A percentile compares a stretch with the other conserved stretches of the same genome.
These are phyloP conservation scores for Cephus cinctus DNA, from an alignment of 1,140 invertebrate genomes.

Conservation along the genomic window DNA sequence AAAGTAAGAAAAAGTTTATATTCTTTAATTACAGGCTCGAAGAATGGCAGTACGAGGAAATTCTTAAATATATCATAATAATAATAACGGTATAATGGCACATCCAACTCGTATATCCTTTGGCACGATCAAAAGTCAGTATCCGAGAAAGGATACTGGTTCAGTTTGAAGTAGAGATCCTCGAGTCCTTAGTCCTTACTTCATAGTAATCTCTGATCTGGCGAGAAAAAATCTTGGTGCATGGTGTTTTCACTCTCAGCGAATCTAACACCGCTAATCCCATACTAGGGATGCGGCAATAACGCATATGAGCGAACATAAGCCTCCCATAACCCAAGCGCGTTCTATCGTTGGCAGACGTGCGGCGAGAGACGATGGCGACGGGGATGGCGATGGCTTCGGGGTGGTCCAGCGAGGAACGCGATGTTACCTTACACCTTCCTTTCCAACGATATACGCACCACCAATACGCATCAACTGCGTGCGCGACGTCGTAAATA, in stretches of 20 bases:
- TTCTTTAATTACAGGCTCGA: no score
- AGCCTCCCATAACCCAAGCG: neutral
- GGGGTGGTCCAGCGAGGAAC: conserved; percentile 37
- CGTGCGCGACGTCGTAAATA: conserved; percentile 43
- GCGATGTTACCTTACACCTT: conserved; percentile 37
- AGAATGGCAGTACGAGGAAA: no score
- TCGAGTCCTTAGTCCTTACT: no score
- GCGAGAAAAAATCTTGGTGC: no score
- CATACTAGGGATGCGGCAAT: neutral
- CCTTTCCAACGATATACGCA: conserved; percentile 35
- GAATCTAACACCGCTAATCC: conserved; percentile 21
- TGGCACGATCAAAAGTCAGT: no score
- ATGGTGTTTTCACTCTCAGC: conserved; percentile 16
- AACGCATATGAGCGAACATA: neutral
- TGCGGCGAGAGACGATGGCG: neutral
- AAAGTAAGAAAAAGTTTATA: no score
- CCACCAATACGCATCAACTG: conserved; percentile 46
- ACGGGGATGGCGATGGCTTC: conserved; percentile 20
- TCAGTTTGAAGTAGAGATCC: no score
- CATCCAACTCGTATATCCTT: no score
- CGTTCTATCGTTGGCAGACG: conserved; percentile 14
- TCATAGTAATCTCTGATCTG: conserved; percentile 7
- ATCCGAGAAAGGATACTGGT: no score
- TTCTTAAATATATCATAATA: no score
- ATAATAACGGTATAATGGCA: no score